Percentiles rank a stretch among this genome's conserved stretches.
These are phyloP conservation scores for Erebia palarica DNA, from an alignment of 2,888 invertebrate genomes.

Conservation along the genomic window DNA sequence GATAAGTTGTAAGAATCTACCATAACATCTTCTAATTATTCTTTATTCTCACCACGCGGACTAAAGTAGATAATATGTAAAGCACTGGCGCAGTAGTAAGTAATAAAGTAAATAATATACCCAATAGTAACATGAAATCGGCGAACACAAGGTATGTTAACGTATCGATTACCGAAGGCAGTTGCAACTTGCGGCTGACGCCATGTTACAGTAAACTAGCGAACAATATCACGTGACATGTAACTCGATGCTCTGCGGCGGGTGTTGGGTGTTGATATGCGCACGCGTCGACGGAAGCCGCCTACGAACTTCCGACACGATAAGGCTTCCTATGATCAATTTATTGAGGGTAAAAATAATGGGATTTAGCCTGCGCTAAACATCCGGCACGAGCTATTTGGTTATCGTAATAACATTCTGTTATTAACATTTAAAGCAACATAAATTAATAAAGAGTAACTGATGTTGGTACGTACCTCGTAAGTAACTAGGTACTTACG, in stretches of 20 bases:
- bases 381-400: conserved; percentile 13
- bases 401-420: neutral
- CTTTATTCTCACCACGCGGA: no score
- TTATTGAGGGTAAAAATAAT: conserved; percentile 12
- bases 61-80: neutral
- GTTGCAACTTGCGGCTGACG: conserved; percentile 42
- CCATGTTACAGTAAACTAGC: conserved; percentile 47
- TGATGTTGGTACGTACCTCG: no score
- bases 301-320: conserved; percentile 69
- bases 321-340: conserved; percentile 64
- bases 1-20: no score
- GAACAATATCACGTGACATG: conserved; percentile 42
- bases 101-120: neutral
- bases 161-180: conserved; percentile 43
- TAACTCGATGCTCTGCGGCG: conserved; percentile 56
- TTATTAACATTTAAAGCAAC: conserved; percentile 2
- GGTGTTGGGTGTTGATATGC: conserved; percentile 61
- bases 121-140: conserved; percentile 4
- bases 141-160: conserved; percentile 6
- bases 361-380: conserved; percentile 6
- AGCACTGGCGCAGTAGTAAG: neutral
- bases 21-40: no score
- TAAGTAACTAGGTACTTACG: neutral
- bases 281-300: conserved; percentile 73
- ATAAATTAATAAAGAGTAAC: neutral